Evolutionary conservation across 2,113 vertebrate species (phyloP), one percentile per base, ranked within the genome.

Genomic region (Chiloscyllium plagiosum): DNA sequence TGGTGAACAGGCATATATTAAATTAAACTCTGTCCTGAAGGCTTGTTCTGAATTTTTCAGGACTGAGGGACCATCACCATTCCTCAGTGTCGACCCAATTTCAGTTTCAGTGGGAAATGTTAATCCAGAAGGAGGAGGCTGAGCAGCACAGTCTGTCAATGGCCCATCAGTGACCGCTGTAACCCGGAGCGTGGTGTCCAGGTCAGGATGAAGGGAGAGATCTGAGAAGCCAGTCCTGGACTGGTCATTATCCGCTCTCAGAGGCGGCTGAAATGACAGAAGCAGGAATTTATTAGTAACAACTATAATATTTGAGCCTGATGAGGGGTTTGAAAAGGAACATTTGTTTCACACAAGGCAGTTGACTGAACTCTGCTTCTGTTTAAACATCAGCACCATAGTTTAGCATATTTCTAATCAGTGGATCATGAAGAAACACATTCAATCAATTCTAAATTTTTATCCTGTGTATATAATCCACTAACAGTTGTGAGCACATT

Each of bases 1-100:
- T 87, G 99, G 99, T 69, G 99, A 99, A 97, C 99, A 99, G 97
- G 99, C 99, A 97, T 99, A 99, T 98, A 99, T 99, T 97, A 99
- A 98, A 97, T 99, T 99, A 97, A 99, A 99, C 97, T 99, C 99
- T 98, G 99, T 99, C 98, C 98, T 98, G 98, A 99, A 99, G 95
- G 98, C 98, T 98, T 99, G 99, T 96, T 99, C 99, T 96, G 98
- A 98, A 97, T 97, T 98, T 97, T 97, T 97, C 97, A 97, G 96
- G 96, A 98, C 97, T 96, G 97, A 97, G 96, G 97, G 97, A 95
- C 97, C 97, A 96, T 98, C 98, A 96, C 97, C 97, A 96, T 97
- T 98, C 96, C 97, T 98, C 96, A 97, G 97, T 96, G 97, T 96
- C 96, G 97, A 97, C 97, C 97, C 97, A 96, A 97, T 96, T 96